Percentiles rank a stretch among this genome's conserved stretches.
Conservation (phyloP, 2,113 vertebrate genomes). For the Mesitornis unicolor region DNA sequence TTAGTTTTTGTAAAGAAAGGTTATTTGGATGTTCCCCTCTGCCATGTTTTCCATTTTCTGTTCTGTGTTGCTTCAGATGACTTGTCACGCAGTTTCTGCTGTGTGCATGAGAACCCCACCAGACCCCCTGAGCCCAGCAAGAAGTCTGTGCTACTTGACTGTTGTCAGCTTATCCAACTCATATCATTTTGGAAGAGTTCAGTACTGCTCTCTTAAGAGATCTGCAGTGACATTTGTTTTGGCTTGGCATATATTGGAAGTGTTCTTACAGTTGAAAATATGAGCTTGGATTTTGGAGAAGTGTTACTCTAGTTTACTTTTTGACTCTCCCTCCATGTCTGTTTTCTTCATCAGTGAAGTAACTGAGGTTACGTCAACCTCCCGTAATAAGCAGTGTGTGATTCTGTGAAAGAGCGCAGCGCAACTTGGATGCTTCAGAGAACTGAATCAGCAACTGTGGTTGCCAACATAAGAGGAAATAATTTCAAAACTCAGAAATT, state of each 20-base stretch:
- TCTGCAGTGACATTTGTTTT: not conserved
- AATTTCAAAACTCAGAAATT: not conserved
- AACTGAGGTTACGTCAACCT: not conserved
- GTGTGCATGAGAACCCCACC: not conserved
- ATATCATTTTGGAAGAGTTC: not conserved
- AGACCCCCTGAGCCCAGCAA: not conserved
- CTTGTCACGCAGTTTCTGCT: not conserved
- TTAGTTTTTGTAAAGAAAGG: not conserved
- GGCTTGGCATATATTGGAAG: not conserved
- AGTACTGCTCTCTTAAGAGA: not conserved
- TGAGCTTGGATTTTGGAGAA: not conserved
- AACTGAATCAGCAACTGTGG: not conserved
- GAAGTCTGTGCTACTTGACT: not conserved
- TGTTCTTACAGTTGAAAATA: not conserved
- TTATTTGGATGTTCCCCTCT: not conserved
- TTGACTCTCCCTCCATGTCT: not conserved
- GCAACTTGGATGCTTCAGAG: not conserved
- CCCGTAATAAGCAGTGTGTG: not conserved
- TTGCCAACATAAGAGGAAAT: not conserved
- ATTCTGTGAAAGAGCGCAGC: not conserved
- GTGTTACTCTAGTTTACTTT: not conserved
- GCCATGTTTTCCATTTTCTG: not conserved
- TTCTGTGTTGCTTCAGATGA: not conserved
- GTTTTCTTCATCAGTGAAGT: not conserved
- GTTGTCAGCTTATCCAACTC: not conserved